Evolutionary conservation across 2,797 vertebrate genomes (phyloP).

Genomic region (Philypnodon macrostomus): DNA sequence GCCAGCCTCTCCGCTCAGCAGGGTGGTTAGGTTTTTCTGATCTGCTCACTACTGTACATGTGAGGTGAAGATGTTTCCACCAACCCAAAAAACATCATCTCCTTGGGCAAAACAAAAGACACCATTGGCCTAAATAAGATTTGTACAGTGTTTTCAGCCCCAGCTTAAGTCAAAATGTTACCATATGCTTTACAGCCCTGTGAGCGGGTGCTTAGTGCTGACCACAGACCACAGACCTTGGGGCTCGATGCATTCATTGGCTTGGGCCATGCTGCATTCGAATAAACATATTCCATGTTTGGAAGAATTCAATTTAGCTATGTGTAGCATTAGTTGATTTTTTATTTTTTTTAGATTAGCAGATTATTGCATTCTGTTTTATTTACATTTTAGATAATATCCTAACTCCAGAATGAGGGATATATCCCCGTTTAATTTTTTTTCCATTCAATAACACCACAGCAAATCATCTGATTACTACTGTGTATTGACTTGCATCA

Average conservation of each 20-base stretch:
- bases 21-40: conserved; percentile 42
- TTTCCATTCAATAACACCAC: too few relatives aligned
- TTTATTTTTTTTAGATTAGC: too few relatives aligned
- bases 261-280: conserved; percentile 32
- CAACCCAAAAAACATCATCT: conserved; percentile 45
- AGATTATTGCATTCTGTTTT: too few relatives aligned
- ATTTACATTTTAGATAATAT: too few relatives aligned
- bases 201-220: conserved; percentile 52
- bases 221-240: conserved; percentile 77
- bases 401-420: too few relatives aligned
- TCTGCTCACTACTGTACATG: conserved; percentile 18
- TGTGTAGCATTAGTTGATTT: conserved; percentile 7
- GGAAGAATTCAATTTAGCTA: conserved; percentile 15
- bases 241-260: conserved; percentile 36
- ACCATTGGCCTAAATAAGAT: conserved; percentile 18
- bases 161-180: conserved; percentile 45
- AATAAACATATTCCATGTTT: conserved; percentile 24
- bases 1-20: conserved; percentile 1
- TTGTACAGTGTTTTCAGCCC: conserved; percentile 23
- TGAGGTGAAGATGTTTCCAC: conserved; percentile 36
- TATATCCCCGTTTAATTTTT: too few relatives aligned
- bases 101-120: conserved; percentile 24
- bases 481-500: too few relatives aligned
- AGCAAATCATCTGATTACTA: too few relatives aligned
- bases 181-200: conserved; percentile 54